phyloP scores from a whole-genome alignment of 2,888 invertebrate genomes.

The Heliconius aoede region DNA sequence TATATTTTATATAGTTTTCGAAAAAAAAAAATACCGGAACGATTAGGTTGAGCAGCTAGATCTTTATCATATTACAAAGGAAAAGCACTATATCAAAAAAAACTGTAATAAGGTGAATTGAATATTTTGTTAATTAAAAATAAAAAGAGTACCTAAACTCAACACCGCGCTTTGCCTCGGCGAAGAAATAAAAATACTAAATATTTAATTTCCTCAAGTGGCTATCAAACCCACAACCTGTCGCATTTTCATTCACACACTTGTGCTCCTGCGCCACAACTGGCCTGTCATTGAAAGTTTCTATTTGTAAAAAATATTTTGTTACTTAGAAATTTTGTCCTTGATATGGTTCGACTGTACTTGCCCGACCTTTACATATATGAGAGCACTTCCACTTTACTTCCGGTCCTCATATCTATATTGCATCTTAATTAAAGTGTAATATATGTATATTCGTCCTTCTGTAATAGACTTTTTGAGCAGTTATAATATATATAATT shows the following conservation, averaged over 20 bases:
- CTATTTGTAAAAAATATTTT: not conserved
- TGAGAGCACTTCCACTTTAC: constrained; percentile 37
- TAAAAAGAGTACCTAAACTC: not conserved
- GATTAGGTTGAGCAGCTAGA: not conserved
- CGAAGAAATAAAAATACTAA: too few species aligned
- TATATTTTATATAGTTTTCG: too few species aligned
- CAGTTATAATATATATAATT: too few species aligned
- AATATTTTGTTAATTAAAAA: not conserved
- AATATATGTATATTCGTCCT: not conserved
- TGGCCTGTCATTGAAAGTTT: too few species aligned
- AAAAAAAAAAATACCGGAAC: too few species aligned
- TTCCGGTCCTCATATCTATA: constrained; percentile 42
- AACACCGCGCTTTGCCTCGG: too few species aligned
- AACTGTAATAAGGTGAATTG: too few species aligned
- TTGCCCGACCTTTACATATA: constrained; percentile 45
- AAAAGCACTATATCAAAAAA: too few species aligned
- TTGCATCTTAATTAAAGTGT: constrained; percentile 43
- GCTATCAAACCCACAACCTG: too few species aligned
- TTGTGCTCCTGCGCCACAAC: too few species aligned
- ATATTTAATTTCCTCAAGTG: too few species aligned
- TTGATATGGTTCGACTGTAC: constrained; percentile 34
- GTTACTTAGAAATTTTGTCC: constrained; percentile 27
- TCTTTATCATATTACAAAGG: not conserved
- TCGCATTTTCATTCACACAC: too few species aligned
- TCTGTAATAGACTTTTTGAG: not conserved